A percentile compares a stretch with the other conserved stretches of the same genome.
Conservation (phyloP, 2,797 vertebrate genomes). For the Ibycter americanus region DNA sequence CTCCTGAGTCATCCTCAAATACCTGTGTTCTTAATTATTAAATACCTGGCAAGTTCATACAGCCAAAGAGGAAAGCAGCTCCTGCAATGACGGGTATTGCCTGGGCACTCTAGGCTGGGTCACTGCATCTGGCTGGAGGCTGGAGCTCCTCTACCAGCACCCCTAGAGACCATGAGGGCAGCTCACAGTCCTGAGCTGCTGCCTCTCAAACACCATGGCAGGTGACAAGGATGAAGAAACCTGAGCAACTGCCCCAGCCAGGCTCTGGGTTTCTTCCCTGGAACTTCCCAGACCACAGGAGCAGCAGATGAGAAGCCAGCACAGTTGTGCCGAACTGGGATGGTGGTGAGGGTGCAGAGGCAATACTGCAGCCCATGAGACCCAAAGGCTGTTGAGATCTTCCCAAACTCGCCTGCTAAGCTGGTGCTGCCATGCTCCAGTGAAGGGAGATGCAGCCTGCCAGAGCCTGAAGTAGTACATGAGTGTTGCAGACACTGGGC, state of each 20-base stretch:
- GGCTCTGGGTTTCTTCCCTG: not conserved
- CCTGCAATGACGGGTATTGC: fast-evolving
- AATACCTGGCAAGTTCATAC: not conserved
- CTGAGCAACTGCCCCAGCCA: not conserved
- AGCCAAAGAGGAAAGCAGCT: not conserved
- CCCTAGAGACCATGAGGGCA: not conserved
- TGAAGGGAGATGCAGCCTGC: not conserved
- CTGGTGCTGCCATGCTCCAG: not conserved
- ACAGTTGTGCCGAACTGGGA: not conserved
- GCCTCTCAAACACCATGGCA: fast-evolving
- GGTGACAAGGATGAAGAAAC: not conserved
- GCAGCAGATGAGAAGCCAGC: not conserved
- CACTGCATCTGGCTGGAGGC: not conserved
- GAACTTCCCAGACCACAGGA: not conserved
- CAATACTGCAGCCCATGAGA: not conserved
- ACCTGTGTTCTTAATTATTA: fast-evolving
- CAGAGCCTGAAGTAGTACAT: not conserved
- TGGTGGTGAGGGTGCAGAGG: not conserved
- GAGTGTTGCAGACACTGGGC: not conserved
- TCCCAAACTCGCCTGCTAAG: not conserved
- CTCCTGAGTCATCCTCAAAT: not conserved
- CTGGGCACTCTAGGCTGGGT: not conserved
- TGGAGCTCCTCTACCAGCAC: not conserved
- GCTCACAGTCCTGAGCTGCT: not conserved
- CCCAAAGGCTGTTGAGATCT: not conserved